phyloP scores from a whole-genome alignment of 2,113 vertebrate species.

The Vombatus ursinus region DNA sequence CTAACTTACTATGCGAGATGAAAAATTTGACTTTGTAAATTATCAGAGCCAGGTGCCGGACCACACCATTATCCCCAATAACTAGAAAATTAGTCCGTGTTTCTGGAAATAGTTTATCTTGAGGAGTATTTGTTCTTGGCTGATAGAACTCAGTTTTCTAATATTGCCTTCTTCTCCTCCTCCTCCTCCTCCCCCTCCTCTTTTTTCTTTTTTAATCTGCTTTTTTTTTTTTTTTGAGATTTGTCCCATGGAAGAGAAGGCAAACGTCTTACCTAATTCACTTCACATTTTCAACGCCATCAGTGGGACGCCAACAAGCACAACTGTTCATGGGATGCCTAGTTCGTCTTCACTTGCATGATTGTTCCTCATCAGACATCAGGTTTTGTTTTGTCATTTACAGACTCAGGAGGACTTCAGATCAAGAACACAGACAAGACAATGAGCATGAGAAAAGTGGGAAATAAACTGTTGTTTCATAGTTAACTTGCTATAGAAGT shows the following conservation, averaged over 20 bases:
- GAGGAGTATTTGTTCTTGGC: background rate
- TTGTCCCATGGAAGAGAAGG: slow-evolving; percentile 93
- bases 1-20: background rate
- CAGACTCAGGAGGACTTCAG: slow-evolving; percentile 85
- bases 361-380: slow-evolving; percentile 70
- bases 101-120: background rate
- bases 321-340: slow-evolving; percentile 95
- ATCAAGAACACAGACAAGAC: slow-evolving; percentile 71
- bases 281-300: slow-evolving; percentile 99
- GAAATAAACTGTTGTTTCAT: slow-evolving; percentile 61
- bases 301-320: slow-evolving; percentile 96
- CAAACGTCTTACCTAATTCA: slow-evolving; percentile 91
- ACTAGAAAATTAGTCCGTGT: background rate
- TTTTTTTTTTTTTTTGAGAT: slow-evolving; percentile 86
- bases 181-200: background rate
- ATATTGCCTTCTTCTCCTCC: background rate
- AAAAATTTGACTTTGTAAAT: background rate
- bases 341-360: slow-evolving; percentile 96
- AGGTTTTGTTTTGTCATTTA: slow-evolving; percentile 74
- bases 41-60: background rate
- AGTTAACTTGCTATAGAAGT: slow-evolving; percentile 72
- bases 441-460: slow-evolving; percentile 26
- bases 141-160: background rate
- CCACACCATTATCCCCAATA: background rate
- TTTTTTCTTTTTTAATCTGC: background rate